Percentiles rank a stretch among this genome's conserved stretches.
phyloP scores from a whole-genome alignment of 2,113 vertebrate species.

The Eudorcas thomsonii region DNA sequence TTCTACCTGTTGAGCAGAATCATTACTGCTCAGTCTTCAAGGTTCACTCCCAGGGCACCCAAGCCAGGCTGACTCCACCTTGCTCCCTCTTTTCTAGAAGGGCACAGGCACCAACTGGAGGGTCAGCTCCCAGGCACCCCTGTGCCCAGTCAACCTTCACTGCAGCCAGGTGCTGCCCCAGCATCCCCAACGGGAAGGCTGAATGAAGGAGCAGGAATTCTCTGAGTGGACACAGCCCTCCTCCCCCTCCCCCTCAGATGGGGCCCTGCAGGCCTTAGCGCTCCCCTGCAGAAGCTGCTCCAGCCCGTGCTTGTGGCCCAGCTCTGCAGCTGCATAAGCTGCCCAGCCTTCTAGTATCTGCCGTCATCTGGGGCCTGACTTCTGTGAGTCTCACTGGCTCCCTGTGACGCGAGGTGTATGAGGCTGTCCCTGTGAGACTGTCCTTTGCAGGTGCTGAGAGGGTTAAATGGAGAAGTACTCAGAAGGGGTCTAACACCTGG shows the following conservation, averaged over 20 bases:
- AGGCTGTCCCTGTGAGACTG: not conserved
- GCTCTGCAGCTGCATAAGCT: not conserved
- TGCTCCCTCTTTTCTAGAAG: not conserved
- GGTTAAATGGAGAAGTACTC: not conserved
- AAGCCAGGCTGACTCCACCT: not conserved
- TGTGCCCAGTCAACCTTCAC: too few relatives aligned
- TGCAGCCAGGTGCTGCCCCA: not conserved
- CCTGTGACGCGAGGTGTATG: accelerated
- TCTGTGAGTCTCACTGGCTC: not conserved
- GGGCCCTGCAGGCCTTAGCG: not conserved
- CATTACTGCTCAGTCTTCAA: not conserved
- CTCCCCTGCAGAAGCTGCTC: not conserved
- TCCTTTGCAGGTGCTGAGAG: not conserved
- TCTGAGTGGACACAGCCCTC: not conserved
- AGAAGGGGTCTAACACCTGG: not conserved
- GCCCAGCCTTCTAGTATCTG: not conserved
- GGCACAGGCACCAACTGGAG: not conserved
- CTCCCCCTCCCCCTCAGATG: too few relatives aligned
- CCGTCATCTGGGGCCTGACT: not conserved
- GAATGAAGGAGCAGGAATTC: not conserved
- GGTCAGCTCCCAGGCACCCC: not conserved
- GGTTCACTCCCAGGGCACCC: not conserved
- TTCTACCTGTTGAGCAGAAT: not conserved
- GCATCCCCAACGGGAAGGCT: not conserved
- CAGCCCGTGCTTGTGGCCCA: accelerated